Base-by-base conservation (phyloP, 2,888 invertebrate genomes). In the Pilophorus perplexus region DNA sequence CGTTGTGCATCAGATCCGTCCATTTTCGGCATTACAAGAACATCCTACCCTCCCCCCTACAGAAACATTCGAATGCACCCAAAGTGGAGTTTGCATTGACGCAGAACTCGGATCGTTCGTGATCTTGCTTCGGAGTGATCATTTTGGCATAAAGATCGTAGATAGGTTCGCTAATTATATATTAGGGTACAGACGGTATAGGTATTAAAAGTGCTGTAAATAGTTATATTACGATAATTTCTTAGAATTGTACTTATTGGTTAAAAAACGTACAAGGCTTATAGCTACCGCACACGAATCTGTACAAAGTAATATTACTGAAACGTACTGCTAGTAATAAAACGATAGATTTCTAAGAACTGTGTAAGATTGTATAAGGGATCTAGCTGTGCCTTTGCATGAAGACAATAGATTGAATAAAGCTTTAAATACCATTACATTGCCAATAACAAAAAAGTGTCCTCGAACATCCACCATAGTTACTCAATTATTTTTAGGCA, bases 321-420 rank as follows among this genome's bases (percentile, higher is more conserved):
- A 50, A 27, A 33, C 23, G 52, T 52, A 64, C 52, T 52, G 50
- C 52, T 50, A 64, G 40, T 22, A 64, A 52, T 52, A 40, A 62
- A 46, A 64, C 40, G n/a, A 62, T 48, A 64, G 52, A 27, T 52
- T 52, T 52, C 22, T 50, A 64, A 68, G 68, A 68, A 68, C 68
- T 68, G 68, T 68, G 68, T 44, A 67, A 55, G 66, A 66, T 67
- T 46, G 67, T 68, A 64, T 68, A 68, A 68, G 68, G 66, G 68
- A 67, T 68, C 52, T 68, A 68, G 69, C 55, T 62, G 69, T 69
- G 67, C 69, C 69, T 69, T 64, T 69, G 68, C 66, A 68, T 66
- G 62, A 57, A 68, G 69, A 69, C 69, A 69, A 69, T 69, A 69
- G 69, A 68, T 55, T 38, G 66, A 67, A 68, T 52, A 38, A 69